Base-by-base conservation (phyloP, 1,140 invertebrate genomes). In the Hesperophylax magnus region DNA sequence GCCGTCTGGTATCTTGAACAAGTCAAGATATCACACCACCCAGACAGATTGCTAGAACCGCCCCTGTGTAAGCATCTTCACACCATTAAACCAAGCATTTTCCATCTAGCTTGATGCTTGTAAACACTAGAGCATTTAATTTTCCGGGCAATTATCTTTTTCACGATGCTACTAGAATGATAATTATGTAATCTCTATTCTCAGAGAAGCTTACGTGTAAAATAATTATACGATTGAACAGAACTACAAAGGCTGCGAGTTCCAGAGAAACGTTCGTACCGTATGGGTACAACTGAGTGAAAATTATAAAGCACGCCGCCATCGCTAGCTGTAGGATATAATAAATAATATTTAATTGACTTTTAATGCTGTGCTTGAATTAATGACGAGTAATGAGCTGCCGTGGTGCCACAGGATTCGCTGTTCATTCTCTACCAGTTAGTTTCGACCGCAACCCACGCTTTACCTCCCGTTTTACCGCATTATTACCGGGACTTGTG, bases 321-420 rank as follows among this genome's bases (percentile, higher is more conserved):
- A 22, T 14, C 56, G 27, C 34, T 14, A 54, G 8, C n/a, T 17
- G 14, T 17, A n/a, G 18, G 6, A 22, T 54, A 54, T 20, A 20
- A 24, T 82, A 82, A 82, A 82, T 82, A 79, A 79, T 78, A 56
- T 74, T 78, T 82, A 82, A 82, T 82, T 82, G 81, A 82, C 81
- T 82, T 82, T 82, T 79, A 82, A 82, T 82, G 69, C 77, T 75
- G 71, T 75, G 52, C 65, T 15, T 22, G 71, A 82, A 79, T 79
- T 82, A 82, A 82, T 82, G 77, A 69, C 81, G 52, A 79, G 56
- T 77, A 82, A 82, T 79, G 81, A 82, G 81, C 72, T 81, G 56
- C 34, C 11, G 56, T 60, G 27, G 60, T 39, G 31, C 65, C 34
- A 52, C 31, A 52, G 17, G n/a, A 69, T 18, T 22, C 56, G 56